Evolutionary conservation across 2,888 invertebrate species (phyloP).

Genomic region (Lycocerus yunnanus): DNA sequence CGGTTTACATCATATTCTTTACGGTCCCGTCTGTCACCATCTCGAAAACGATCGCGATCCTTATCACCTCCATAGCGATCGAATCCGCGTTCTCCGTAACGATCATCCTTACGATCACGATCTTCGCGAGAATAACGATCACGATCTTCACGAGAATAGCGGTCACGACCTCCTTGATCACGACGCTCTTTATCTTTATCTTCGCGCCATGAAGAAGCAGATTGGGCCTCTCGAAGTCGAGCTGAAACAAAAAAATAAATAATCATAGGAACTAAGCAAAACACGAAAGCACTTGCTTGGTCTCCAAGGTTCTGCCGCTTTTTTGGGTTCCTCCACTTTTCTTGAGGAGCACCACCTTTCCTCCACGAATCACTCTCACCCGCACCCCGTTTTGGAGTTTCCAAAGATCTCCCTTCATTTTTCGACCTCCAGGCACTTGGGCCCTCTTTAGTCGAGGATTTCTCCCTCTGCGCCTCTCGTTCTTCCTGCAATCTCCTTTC

Average conservation of each 20-base stretch:
- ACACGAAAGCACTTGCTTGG: conserved; percentile 35
- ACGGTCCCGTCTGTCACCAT: conserved; percentile 21
- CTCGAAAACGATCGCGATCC: conserved; percentile 29
- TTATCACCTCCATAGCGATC: conserved; percentile 25
- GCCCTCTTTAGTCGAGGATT: background rate
- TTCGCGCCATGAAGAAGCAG: conserved; percentile 9
- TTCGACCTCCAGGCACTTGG: conserved; percentile 22
- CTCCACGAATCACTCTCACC: conserved; percentile 22
- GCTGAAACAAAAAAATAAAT: conserved; percentile 16
- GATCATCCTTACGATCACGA: conserved; percentile 17
- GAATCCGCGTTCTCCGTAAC: conserved; percentile 26
- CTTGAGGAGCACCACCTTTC: conserved; percentile 3
- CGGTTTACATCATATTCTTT: too few relatives aligned
- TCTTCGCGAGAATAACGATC: background rate
- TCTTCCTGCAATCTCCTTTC: conserved; percentile 66
- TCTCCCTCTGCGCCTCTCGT: conserved; percentile 43
- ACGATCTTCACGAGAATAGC: background rate
- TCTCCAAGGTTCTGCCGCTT: conserved; percentile 44
- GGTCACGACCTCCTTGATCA: background rate
- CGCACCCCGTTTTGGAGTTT: conserved; percentile 6
- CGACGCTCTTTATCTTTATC: background rate
- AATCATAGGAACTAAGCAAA: conserved; percentile 1
- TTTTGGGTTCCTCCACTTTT: conserved; percentile 32
- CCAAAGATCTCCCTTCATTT: background rate
- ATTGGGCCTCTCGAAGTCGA: conserved; percentile 27